A percentile compares a stretch with the other conserved stretches of the same genome.
These are phyloP conservation scores for sheep (Ovis aries) DNA, from an alignment of 2,113 vertebrate species.

Conservation along the genomic window ARS-UI_Ramb_v3.0 NC_056076.1:4097001-4097500, in stretches of 20 bases:
- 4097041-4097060: conserved; percentile 85
- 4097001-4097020: conserved; percentile 81
- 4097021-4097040: conserved; percentile 84
- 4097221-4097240: conserved; percentile 45
- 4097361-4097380: neutral
- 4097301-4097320: neutral
- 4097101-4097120: conserved; percentile 82
- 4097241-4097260: conserved; percentile 61
- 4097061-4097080: conserved; percentile 84
- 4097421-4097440: conserved; percentile 49
- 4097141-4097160: conserved; percentile 81
- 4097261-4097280: conserved; percentile 38
- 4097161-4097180: conserved; percentile 72
- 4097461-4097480: conserved; percentile 16
- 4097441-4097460: conserved; percentile 4
- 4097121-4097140: conserved; percentile 90
- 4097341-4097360: conserved; percentile 2
- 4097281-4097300: conserved; percentile 46
- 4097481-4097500: neutral
- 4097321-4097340: conserved; percentile 32
- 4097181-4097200: conserved; percentile 67
- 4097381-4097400: conserved; percentile 31
- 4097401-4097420: conserved; percentile 41
- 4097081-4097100: conserved; percentile 82
- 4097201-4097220: conserved; percentile 67